A percentile compares a stretch with the other conserved stretches of the same genome.
Evolutionary conservation across 2,888 invertebrate genomes (phyloP).

Genomic region (Eupithecia inturbata): DNA sequence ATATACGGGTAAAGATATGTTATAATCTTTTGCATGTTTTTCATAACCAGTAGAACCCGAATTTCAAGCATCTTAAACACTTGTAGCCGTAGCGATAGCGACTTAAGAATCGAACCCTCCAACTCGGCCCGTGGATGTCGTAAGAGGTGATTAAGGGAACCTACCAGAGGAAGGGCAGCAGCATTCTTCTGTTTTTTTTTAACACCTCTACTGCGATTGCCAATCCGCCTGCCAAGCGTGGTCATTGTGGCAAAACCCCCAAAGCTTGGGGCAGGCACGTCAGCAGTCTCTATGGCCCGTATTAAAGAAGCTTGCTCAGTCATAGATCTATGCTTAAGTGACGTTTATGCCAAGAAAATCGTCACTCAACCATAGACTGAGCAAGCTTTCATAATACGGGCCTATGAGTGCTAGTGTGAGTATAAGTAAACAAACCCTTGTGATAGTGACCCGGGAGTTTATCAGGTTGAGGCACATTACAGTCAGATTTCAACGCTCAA

Average conservation of each 20-base stretch:
- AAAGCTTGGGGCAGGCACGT: no score
- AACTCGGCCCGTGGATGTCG: neutral
- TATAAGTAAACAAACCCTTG: neutral
- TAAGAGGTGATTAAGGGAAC: neutral
- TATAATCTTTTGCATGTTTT: no score
- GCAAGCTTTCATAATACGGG: no score
- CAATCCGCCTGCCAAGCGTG: neutral
- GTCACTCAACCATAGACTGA: no score
- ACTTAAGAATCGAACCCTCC: neutral
- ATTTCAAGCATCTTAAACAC: no score
- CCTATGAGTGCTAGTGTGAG: no score
- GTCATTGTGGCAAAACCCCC: neutral
- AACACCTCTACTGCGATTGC: neutral
- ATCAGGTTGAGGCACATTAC: neutral
- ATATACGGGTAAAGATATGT: no score
- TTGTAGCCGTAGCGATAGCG: neutral
- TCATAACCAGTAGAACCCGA: neutral
- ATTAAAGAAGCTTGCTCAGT: no score
- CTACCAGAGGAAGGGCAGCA: neutral
- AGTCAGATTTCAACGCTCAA: no score
- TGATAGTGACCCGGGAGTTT: neutral
- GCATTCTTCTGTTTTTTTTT: neutral
- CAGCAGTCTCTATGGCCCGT: no score
- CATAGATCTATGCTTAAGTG: no score
- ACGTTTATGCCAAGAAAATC: no score